Conservation (phyloP, 2,888 invertebrate species). For the Drosophila siamana region DNA sequence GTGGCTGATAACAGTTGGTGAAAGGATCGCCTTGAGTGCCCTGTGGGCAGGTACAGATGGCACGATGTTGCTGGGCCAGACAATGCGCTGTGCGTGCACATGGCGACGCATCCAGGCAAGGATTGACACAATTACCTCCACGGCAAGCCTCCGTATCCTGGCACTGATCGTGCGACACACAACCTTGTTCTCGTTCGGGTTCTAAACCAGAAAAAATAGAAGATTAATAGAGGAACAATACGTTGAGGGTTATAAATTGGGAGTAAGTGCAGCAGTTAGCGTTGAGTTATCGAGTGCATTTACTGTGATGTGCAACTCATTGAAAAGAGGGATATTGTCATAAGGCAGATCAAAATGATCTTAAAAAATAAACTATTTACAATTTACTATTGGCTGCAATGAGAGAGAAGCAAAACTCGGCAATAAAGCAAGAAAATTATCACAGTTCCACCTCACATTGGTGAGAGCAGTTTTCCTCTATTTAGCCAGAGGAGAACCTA, state of each 20-base stretch:
- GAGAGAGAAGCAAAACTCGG: conserved; percentile 68
- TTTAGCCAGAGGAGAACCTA: conserved; percentile 83
- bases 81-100: conserved; percentile 93
- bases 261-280: conserved; percentile 60
- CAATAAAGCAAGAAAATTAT: conserved; percentile 37
- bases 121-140: conserved; percentile 91
- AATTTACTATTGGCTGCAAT: conserved; percentile 69
- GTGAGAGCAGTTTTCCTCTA: neutral
- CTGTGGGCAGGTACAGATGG: conserved; percentile 91
- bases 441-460: conserved; percentile 1
- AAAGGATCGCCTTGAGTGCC: conserved; percentile 93
- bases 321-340: conserved; percentile 16
- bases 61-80: conserved; percentile 90
- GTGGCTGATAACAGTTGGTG: conserved; percentile 88
- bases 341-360: conserved; percentile 4
- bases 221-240: conserved; percentile 14
- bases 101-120: conserved; percentile 88
- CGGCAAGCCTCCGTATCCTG: conserved; percentile 90
- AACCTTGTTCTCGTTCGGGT: conserved; percentile 87
- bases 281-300: conserved; percentile 64
- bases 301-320: conserved; percentile 57
- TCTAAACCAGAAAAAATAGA: conserved; percentile 58
- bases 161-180: conserved; percentile 91
- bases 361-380: conserved; percentile 36
- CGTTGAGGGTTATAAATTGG: neutral